Conservation (phyloP, 2,797 vertebrate species). For the Onychomys arenicola region DNA sequence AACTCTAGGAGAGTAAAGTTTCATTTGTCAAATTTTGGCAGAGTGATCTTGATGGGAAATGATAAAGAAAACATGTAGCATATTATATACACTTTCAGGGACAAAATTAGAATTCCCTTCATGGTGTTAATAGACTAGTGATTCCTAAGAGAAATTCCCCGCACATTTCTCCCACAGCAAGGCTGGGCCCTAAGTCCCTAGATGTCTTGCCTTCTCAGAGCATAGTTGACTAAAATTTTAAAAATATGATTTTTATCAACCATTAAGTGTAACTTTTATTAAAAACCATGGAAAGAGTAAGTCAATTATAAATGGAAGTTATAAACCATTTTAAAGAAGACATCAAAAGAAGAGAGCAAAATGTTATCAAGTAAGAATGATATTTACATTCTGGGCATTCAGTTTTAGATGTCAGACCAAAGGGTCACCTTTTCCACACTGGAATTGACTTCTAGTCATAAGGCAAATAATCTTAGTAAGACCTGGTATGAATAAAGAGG, state of each 20-base stretch:
- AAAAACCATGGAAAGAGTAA: neutral
- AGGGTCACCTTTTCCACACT: neutral
- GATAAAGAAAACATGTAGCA: neutral
- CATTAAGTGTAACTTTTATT: conserved; percentile 21
- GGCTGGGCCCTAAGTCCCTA: accelerated
- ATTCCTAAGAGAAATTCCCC: neutral
- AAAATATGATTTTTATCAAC: neutral
- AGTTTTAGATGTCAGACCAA: neutral
- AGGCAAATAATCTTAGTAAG: neutral
- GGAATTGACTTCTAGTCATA: neutral
- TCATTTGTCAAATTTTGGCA: neutral
- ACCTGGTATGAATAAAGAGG: neutral
- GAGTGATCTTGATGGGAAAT: neutral
- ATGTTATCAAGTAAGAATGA: neutral
- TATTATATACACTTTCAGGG: neutral
- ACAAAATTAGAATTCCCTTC: conserved; percentile 6
- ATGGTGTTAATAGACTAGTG: neutral
- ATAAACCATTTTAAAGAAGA: neutral
- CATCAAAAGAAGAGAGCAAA: neutral
- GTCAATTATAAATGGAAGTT: neutral
- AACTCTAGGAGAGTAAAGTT: neutral
- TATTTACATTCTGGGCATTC: neutral
- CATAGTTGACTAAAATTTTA: neutral
- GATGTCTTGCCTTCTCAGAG: neutral
- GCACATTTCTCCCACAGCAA: neutral